Evolutionary conservation across 30 jellyfish, hydroid and myxozoan species (phyloP), one percentile per base, ranked within the genome.

Genomic region (Chrysaora quinquecirrha): DNA sequence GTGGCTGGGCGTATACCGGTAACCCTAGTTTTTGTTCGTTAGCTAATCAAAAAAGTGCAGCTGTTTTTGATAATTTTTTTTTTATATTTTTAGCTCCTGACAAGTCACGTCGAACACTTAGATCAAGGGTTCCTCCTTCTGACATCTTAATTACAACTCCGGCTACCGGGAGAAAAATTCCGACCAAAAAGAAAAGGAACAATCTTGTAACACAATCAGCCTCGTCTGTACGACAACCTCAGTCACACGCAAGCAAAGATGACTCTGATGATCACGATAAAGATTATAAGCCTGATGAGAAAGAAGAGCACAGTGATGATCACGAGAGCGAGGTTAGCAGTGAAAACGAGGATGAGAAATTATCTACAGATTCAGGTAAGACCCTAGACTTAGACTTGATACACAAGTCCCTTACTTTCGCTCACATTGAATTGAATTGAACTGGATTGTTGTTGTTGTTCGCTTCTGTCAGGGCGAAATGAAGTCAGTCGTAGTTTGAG

Each of bases 251-350:
- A 11, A 21, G 28, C n/a, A 58, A 64, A 6, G 76, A 64, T 24
- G 76, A 64, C 24, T 11, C 20, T 7, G 58, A 24, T 24, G 76
- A 64, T 27, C 7, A 64, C 23, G 76, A 64, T 64, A 21, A 60
- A 10, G 76, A 21, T 64, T 64, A 64, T 64, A 22, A 6, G 3
- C 76, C 76, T 7, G 68, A 43, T 43, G 58, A 43, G 58, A 43
- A 16, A 52, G 27, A 52, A 20, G 24, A 16, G 2, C 68, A 52
- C 7, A 52, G 68, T 52, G 68, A 52, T 16, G 68, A 52, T 4
- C 9, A 19, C 19, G 68, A 19, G 19, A 52, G 29, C 24, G 68
- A 52, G 68, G 68, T 7, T 52, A 19, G 25, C 2, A 3, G 19
- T 20, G 68, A 52, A 52, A 19, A 20, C 68, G 68, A 52, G 25